phyloP scores from a whole-genome alignment of 2,888 invertebrate species.

The Brachyopa scutellaris region DNA sequence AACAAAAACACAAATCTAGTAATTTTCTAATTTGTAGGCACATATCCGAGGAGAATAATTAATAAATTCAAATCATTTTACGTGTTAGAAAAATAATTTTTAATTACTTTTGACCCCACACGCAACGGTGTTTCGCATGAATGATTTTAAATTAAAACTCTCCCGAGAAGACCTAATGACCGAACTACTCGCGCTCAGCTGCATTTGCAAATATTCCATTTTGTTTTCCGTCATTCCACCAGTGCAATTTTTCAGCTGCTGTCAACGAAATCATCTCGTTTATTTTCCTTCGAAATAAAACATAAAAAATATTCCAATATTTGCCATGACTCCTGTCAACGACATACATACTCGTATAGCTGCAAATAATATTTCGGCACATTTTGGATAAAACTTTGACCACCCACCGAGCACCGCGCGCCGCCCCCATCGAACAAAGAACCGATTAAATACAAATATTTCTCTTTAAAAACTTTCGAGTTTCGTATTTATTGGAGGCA shows the following conservation, averaged over 20 bases:
- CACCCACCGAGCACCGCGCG: not conserved
- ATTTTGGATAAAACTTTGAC: constrained; percentile 18
- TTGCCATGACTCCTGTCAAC: constrained; percentile 44
- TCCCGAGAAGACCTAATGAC: not conserved
- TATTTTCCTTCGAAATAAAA: too few relatives aligned
- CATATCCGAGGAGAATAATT: too few relatives aligned
- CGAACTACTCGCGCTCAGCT: not conserved
- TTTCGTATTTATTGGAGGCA: constrained; percentile 11
- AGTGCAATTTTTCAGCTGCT: constrained; percentile 9
- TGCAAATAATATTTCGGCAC: constrained; percentile 2
- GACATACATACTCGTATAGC: not conserved
- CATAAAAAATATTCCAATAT: constrained; percentile 24
- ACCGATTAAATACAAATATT: constrained; percentile 53
- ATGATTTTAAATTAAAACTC: not conserved
- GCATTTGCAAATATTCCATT: not conserved
- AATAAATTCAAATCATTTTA: too few relatives aligned
- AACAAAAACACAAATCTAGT: too few relatives aligned
- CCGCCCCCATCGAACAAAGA: constrained; percentile 14
- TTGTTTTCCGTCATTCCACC: not conserved
- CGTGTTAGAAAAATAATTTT: too few relatives aligned
- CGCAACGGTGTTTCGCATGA: not conserved
- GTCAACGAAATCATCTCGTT: too few relatives aligned
- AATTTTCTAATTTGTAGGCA: too few relatives aligned
- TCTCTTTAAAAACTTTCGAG: constrained; percentile 31
- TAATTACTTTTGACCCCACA: not conserved